Evolutionary conservation across 2,113 vertebrate species (phyloP), one percentile per base, ranked within the genome.

Genomic region (Cyprinus carpio): DNA sequence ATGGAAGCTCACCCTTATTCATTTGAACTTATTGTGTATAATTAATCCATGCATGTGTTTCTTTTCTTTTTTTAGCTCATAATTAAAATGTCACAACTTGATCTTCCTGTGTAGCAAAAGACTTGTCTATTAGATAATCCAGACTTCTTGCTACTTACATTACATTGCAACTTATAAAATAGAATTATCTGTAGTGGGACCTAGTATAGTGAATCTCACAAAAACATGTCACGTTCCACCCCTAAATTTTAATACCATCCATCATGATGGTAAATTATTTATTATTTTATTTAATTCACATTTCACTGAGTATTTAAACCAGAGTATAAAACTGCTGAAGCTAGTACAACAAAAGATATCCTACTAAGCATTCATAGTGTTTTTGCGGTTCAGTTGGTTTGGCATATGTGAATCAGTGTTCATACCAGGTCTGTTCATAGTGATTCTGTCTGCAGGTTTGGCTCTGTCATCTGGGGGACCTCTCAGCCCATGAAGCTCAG

Each of bases 371-470:
- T 34, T 6, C 51, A 29, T 60, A 16, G 6, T 2, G 1, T 65
- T 58, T 49, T 40, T n/a, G 75, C 31, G 20, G 23, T 56, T 71
- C 23, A 23, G 29, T 20, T 54, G 16, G 6, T 18, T 54, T 54
- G 51, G 16, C 16, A 51, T n/a, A 49, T 83, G 29, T 25, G 10
- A 20, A 56, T 16, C 7, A 77, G 37, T 25, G 60, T 75, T 75
- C 80, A 43, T 89, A 98, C 98, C 98, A 93, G 97, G 85, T 91
- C 97, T 95, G 91, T 94, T 93, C 0, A 96, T 95, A 0, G 92
- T 96, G 90, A 98, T 96, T 78, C 95, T 96, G 91, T 98, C 98
- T 0, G 79, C 37, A 6, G 95, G 90, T 89, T 98, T 99, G 88
- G 69, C 92, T 83, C 97, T 92, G 49, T 99, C 98, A 80, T 99